Conservation (phyloP, 2,888 invertebrate genomes). For the Leptura quadrifasciata region DNA sequence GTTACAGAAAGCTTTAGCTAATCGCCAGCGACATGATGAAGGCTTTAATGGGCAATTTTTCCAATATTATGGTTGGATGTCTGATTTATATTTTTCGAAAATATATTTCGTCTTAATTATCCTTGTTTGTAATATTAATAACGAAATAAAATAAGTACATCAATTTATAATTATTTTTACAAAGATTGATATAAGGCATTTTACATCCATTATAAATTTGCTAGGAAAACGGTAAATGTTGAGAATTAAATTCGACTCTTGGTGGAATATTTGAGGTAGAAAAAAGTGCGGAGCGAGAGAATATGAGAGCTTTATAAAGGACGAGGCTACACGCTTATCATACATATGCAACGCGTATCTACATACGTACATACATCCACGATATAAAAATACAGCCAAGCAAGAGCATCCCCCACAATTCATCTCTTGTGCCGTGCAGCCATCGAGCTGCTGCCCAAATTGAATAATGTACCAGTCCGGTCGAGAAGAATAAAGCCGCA, state of each 20-base stretch:
- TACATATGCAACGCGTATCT: conserved; percentile 73
- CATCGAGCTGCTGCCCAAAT: conserved; percentile 63
- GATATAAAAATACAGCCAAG: conserved; percentile 69
- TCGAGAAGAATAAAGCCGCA: conserved; percentile 67
- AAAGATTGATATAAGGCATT: too few species aligned
- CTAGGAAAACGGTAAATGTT: background rate
- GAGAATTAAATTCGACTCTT: conserved; percentile 10
- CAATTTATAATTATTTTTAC: too few species aligned
- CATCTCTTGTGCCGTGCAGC: conserved; percentile 60
- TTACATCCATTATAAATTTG: too few species aligned
- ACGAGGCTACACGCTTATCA: conserved; percentile 70
- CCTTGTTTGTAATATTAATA: too few species aligned
- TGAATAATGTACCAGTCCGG: conserved; percentile 68
- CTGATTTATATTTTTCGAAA: too few species aligned
- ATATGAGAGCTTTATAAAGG: conserved; percentile 67
- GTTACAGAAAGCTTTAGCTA: too few species aligned
- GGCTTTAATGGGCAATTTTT: too few species aligned
- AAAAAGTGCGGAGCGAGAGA: conserved; percentile 59
- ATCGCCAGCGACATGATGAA: too few species aligned
- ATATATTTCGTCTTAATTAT: too few species aligned
- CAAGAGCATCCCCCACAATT: conserved; percentile 67
- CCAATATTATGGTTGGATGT: too few species aligned
- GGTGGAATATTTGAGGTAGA: conserved; percentile 48
- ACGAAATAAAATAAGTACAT: too few species aligned
- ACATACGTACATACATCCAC: conserved; percentile 70